Base-by-base conservation (phyloP, 1,140 invertebrate genomes). In the Coptotermes formosanus region DNA sequence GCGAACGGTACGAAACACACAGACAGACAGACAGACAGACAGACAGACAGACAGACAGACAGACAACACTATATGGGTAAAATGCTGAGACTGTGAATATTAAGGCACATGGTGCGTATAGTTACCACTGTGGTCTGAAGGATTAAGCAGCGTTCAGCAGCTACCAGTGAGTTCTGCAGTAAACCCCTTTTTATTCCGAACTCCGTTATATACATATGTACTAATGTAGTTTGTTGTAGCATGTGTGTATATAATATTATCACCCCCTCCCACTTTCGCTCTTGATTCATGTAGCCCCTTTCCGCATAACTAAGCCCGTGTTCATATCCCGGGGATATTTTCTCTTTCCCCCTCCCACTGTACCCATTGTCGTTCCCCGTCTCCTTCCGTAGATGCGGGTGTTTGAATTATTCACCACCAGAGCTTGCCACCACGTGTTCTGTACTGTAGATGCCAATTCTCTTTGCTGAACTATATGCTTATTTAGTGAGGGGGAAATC, bases 161-260 rank as follows among this genome's bases (percentile, higher is more conserved):
- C 45, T 48, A 48, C 7, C 45, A 16, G 14, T 16, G 52, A 19
- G 45, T 55, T 55, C 52, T 75, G 25, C 3, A 30, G 25, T 75
- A 75, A 30, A 6, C n/a, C 7, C 8, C 25, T 75, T 75, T 75
- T 75, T 75, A 25, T 16, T 30, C 64, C 7, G 1, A 75, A 25
- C 7, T 75, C 3, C n/a, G 6, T 75, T 75, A 75, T 75, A 75
- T 75, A 75, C 64, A 75, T 75, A 75, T 30, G 64, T 75, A 75
- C 64, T 75, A 75, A 75, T 75, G 64, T 75, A 75, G 64, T 75
- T 75, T 75, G 64, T 75, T 75, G n/a, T 30, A 75, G 64, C 64
- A 75, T 75, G 64, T 75, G 64, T 75, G 64, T 75, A 75, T 75
- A 75, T 75, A 75, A 75, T 75, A 75, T 75, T 75, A 75, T 75